Evolutionary conservation across 2,113 vertebrate genomes (phyloP).

Genomic region (Perca fluviatilis): DNA sequence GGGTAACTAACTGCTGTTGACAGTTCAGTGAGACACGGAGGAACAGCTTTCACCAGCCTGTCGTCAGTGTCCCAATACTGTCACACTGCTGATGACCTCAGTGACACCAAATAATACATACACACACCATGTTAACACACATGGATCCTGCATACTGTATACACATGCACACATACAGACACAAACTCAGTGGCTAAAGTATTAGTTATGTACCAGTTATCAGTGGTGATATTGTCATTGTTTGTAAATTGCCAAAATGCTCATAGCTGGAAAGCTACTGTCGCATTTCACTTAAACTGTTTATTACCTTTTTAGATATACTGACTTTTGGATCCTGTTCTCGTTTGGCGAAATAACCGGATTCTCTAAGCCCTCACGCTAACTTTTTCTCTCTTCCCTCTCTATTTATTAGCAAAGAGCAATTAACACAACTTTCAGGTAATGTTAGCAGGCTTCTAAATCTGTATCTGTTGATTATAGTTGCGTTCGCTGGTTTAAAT

Average conservation of each 20-base stretch:
- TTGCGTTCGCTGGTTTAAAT: neutral
- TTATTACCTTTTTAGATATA: neutral
- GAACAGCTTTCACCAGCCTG: conserved; percentile 50
- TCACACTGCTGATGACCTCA: conserved; percentile 56
- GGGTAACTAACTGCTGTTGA: conserved; percentile 73
- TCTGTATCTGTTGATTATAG: no score
- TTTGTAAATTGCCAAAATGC: neutral
- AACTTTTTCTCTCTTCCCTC: neutral
- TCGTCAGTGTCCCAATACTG: conserved; percentile 54
- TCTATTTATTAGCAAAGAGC: neutral
- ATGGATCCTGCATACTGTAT: neutral
- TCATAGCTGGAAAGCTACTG: neutral
- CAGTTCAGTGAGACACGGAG: conserved; percentile 61
- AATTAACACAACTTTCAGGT: neutral
- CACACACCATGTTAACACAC: conserved; percentile 43
- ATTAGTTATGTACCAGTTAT: neutral
- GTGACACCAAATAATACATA: conserved; percentile 52
- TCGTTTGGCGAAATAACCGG: neutral
- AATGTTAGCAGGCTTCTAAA: neutral
- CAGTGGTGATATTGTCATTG: neutral
- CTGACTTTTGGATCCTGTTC: neutral
- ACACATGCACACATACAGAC: neutral
- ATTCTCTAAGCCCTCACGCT: no score
- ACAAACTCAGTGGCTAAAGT: conserved; percentile 1
- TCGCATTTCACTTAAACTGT: neutral